Conservation (phyloP, 1,140 invertebrate genomes). For the Hypsibius dujardini region DNA sequence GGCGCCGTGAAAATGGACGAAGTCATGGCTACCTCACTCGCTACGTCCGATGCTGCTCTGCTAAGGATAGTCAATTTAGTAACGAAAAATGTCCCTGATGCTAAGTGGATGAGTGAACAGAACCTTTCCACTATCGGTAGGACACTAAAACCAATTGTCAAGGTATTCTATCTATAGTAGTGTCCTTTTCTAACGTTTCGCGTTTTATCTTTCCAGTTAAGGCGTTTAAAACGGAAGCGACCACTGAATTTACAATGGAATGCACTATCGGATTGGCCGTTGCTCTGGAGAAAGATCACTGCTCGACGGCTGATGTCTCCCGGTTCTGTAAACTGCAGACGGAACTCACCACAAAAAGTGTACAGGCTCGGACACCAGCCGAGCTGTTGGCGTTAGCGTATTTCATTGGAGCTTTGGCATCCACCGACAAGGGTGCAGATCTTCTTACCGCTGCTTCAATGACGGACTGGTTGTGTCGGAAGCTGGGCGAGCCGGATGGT, state of each 20-base stretch:
- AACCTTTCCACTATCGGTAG: too few species aligned
- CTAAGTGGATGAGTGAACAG: too few species aligned
- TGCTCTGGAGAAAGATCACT: not conserved
- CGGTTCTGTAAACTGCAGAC: not conserved
- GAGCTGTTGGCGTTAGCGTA: not conserved
- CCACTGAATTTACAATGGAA: not conserved
- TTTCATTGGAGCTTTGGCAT: constrained; percentile 2
- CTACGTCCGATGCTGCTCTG: too few species aligned
- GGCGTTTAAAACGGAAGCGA: not conserved
- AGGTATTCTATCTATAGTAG: too few species aligned
- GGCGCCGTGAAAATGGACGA: too few species aligned
- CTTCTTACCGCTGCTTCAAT: not conserved
- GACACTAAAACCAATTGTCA: too few species aligned
- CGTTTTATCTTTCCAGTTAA: not conserved
- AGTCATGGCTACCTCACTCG: too few species aligned
- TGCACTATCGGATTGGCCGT: not conserved
- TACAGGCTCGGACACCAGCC: not conserved
- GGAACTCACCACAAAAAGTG: not conserved
- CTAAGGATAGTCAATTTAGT: too few species aligned
- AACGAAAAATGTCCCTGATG: too few species aligned
- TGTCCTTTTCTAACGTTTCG: not conserved
- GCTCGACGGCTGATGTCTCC: not conserved
- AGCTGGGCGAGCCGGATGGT: not conserved
- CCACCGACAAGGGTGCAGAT: not conserved
- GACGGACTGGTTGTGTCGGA: constrained; percentile 1